Base-by-base conservation (phyloP, 2,888 invertebrate genomes). In the Cheilosia vulpina region DNA sequence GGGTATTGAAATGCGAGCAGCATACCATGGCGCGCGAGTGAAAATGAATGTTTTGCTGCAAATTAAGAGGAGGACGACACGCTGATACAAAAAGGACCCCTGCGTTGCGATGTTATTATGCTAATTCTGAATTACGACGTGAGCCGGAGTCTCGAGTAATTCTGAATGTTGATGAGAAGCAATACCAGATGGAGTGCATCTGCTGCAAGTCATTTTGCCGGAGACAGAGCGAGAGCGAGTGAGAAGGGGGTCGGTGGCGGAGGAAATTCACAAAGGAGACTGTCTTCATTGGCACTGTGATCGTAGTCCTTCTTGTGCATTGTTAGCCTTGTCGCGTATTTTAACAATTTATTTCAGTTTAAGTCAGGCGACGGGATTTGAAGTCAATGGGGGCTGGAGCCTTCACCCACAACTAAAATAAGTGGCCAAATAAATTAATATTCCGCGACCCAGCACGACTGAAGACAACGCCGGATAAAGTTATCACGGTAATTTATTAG, bases 91-190 rank as follows among this genome's bases (percentile, higher is more conserved):
- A 80, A 41, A 82, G 77, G 65, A 72, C 77, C 38, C 47, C 63
- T 38, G 38, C 24, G 19, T 7, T 41, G 63, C 38, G 66, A 78
- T 72, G 82, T 72, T 78, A 83, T 83, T 83, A 79, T 83, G 79
- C 73, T 83, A 83, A 83, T 83, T 82, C 68, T 83, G 78, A 83
- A 79, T 73, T 68, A 83, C 73, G 73, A 83, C 73, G 62, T 73
- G 73, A 63, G 71, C 79, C 72, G 78, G 73, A 78, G 83, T 63
- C 66, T 43, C 38, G 73, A 83, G 57, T 72, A 73, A 79, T 83
- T 73, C 68, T 57, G 62, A 83, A 79, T 73, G 66, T 79, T 83
- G 79, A 83, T 73, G 73, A 83, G 72, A 57, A 63, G 73, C 41
- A 73, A 83, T 72, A 6, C 43, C 45, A 47, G 57, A 71, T 41